Conservation (phyloP, 2,888 invertebrate genomes). For the Diarsia brunnea region DNA sequence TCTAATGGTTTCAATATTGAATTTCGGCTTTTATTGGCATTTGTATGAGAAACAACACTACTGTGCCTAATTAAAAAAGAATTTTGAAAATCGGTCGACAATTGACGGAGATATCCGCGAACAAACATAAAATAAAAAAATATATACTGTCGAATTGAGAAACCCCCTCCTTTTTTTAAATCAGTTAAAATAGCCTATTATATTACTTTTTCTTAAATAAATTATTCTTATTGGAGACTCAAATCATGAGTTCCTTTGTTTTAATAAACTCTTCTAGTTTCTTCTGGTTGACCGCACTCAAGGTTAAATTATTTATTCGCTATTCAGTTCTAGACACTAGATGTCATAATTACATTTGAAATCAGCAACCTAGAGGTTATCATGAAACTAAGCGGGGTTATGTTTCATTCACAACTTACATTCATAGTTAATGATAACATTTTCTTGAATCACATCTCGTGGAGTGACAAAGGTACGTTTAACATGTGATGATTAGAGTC, state of each 20-base stretch:
- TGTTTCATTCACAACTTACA: conserved; percentile 57
- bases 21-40: not conserved
- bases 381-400: conserved; percentile 48
- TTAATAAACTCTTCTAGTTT: not conserved
- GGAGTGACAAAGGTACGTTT: conserved; percentile 14
- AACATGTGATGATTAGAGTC: conserved; percentile 18
- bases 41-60: no score
- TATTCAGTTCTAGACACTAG: conserved; percentile 30
- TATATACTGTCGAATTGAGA: no score
- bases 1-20: not conserved
- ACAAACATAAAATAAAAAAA: no score
- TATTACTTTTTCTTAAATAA: no score
- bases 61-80: no score
- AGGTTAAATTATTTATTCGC: conserved; percentile 6
- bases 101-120: no score
- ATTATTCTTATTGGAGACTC: not conserved
- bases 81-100: no score
- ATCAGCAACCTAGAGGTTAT: conserved; percentile 56
- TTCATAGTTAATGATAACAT: conserved; percentile 42
- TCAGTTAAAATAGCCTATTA: no score
- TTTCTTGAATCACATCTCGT: conserved; percentile 37
- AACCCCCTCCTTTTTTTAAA: no score
- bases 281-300: conserved; percentile 2
- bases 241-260: not conserved
- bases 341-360: conserved; percentile 23